Base-by-base conservation (phyloP, 2,113 vertebrate species). In the Argyrosomus japonicus region DNA sequence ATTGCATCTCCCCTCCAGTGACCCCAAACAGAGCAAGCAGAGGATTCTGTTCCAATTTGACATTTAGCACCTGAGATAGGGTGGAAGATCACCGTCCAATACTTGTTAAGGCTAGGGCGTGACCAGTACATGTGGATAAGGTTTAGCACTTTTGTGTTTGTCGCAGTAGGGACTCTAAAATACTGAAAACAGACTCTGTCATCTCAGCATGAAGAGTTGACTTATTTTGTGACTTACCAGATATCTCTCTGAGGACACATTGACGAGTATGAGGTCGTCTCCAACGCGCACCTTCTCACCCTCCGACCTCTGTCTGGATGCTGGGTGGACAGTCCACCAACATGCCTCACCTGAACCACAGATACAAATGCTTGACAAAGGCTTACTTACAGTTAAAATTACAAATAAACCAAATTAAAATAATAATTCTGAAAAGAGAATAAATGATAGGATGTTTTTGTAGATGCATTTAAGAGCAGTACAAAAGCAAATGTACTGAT, bases 221-320 rank as follows among this genome's bases (percentile, higher is more conserved):
- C 23, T 64, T 6, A 7, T 61, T 3, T 19, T 17, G 14, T 48
- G 4, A 95, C 97, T 97, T 91, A 99, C 98, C 96, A 99, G 93
- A 84, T 98, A 99, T 90, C 98, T 95, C 87, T 99, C 97, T 25
- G 97, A 98, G 68, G 97, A 98, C 68, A 99, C 95, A 5, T 96
- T 99, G 87, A 99, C 96, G 77, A 99, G 93, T 83, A 99, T 99
- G 81, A 99, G 96, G 90, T 99, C 98, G 85, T 99, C 98, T 75
- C 98, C 97, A 57, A 97, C 97, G 3, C 96, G 96, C 0, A 99
- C 98, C 86, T 99, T 99, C 91, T 99, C 98, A 23, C 97, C 98
- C 90, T 99, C 98, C 5, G 98, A 99, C 82, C 98, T 94, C 87
- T 95, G 95, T 61, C 94, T 93, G 73, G 95, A 95, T 14, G 95